Evolutionary conservation across 1,140 invertebrate genomes (phyloP).

Genomic region (Episyrphus balteatus): DNA sequence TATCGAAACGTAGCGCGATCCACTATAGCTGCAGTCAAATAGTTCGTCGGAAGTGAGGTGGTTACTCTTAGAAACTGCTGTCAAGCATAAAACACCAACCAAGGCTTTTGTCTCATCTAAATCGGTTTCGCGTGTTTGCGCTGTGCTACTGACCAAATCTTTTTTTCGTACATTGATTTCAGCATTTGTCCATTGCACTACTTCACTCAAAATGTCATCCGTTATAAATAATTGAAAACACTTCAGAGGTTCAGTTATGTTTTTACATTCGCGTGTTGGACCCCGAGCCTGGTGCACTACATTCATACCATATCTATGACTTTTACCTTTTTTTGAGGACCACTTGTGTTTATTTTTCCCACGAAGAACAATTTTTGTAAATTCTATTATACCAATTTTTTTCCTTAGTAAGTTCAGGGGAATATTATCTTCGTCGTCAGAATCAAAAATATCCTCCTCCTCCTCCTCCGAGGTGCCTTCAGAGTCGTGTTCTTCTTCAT

Average conservation of each 20-base stretch:
- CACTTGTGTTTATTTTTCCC: too few species aligned
- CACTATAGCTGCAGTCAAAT: constrained; percentile 13
- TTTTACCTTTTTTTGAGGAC: too few species aligned
- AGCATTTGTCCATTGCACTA: constrained; percentile 4
- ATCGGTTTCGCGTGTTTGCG: not conserved
- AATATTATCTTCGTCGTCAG: too few species aligned
- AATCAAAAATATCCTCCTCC: too few species aligned
- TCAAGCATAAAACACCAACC: constrained; percentile 14
- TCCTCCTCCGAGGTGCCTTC: too few species aligned
- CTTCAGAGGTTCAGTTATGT: not conserved
- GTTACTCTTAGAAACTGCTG: constrained; percentile 17
- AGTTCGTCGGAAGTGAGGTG: constrained; percentile 16
- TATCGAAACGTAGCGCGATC: constrained; percentile 15
- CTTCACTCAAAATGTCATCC: not conserved
- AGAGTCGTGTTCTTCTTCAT: too few species aligned
- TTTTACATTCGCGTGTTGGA: not conserved
- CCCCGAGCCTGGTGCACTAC: not conserved
- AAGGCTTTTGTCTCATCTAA: constrained; percentile 5
- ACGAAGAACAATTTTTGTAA: too few species aligned
- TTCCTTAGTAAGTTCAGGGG: too few species aligned
- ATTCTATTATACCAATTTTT: too few species aligned
- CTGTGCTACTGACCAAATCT: not conserved
- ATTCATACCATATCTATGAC: too few species aligned
- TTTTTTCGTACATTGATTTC: constrained; percentile 2
- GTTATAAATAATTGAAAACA: constrained; percentile 1